These are phyloP conservation scores for Lepilemur septentrionalis DNA, from an alignment of 2,797 vertebrate species.

Conservation along the genomic window DNA sequence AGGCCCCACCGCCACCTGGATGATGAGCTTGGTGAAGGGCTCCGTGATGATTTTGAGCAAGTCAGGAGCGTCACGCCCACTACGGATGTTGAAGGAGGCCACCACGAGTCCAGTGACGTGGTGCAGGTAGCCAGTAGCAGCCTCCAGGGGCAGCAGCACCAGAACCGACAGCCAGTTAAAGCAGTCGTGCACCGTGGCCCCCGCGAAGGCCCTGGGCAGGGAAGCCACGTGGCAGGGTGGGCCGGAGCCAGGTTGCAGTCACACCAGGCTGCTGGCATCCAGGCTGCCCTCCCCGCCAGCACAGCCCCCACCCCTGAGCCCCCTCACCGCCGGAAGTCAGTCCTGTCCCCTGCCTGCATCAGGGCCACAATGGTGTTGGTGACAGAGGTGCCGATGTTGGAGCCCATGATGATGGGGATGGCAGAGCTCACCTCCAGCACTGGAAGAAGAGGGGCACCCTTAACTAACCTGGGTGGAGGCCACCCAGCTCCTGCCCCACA, in stretches of 20 bases:
- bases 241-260: background rate
- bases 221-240: background rate
- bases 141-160: slow-evolving; percentile 93
- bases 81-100: slow-evolving; percentile 88
- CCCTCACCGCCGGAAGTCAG: slow-evolving; percentile 91
- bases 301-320: background rate
- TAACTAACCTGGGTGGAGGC: background rate
- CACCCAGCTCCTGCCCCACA: background rate
- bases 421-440: slow-evolving; percentile 92
- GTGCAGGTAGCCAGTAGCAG: slow-evolving; percentile 86
- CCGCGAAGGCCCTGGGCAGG: slow-evolving; percentile 91
- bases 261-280: background rate
- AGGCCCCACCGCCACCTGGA: slow-evolving; percentile 85
- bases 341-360: slow-evolving; percentile 94
- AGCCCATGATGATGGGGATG: slow-evolving; percentile 95
- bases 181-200: slow-evolving; percentile 95
- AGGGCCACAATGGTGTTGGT: slow-evolving; percentile 96
- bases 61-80: slow-evolving; percentile 91
- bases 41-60: slow-evolving; percentile 93
- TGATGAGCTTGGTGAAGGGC: slow-evolving; percentile 92
- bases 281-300: background rate
- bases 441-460: slow-evolving; percentile 58
- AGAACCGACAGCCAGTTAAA: slow-evolving; percentile 97
- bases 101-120: slow-evolving; percentile 86
- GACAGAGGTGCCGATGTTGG: slow-evolving; percentile 95